These are phyloP conservation scores for Electrona antarctica DNA, from an alignment of 2,113 vertebrate genomes.

Conservation along the genomic window DNA sequence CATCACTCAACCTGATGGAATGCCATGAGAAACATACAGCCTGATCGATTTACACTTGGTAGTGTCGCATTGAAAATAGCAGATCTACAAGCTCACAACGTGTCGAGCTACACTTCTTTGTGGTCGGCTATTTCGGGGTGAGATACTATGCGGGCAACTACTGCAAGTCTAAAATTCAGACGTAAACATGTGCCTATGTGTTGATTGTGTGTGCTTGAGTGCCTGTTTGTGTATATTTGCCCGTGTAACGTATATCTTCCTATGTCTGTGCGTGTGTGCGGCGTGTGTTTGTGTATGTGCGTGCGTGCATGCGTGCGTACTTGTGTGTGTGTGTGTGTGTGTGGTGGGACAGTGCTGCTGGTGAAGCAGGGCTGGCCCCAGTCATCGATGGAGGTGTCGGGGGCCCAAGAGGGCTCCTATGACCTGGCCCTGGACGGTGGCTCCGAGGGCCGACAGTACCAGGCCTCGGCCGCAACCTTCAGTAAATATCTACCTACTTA, in stretches of 20 bases:
- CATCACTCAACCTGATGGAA: too few species aligned
- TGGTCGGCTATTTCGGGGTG: too few species aligned
- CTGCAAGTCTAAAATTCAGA: too few species aligned
- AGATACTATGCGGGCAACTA: too few species aligned
- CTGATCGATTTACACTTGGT: too few species aligned
- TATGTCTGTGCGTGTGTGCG: conserved; percentile 7
- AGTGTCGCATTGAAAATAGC: too few species aligned
- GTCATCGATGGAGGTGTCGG: conserved; percentile 83
- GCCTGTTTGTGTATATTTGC: conserved; percentile 8
- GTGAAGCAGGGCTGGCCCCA: conserved; percentile 93
- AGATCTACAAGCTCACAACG: too few species aligned
- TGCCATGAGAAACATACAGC: too few species aligned
- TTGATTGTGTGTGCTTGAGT: background rate
- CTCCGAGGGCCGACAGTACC: conserved; percentile 89
- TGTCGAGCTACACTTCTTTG: too few species aligned
- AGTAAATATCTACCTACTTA: conserved; percentile 81
- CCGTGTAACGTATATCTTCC: conserved; percentile 7
- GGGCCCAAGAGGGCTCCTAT: conserved; percentile 88
- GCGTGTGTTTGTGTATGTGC: conserved; percentile 56
- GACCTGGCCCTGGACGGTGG: conserved; percentile 90
- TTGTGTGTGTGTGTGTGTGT: conserved; percentile 66
- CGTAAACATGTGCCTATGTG: background rate
- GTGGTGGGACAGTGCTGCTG: conserved; percentile 86
- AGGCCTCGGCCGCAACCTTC: conserved; percentile 90
- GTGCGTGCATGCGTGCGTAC: conserved; percentile 72